Evolutionary conservation across 2,113 vertebrate genomes (phyloP), one percentile per base, ranked within the genome.

Genomic region (Furnarius figulus): DNA sequence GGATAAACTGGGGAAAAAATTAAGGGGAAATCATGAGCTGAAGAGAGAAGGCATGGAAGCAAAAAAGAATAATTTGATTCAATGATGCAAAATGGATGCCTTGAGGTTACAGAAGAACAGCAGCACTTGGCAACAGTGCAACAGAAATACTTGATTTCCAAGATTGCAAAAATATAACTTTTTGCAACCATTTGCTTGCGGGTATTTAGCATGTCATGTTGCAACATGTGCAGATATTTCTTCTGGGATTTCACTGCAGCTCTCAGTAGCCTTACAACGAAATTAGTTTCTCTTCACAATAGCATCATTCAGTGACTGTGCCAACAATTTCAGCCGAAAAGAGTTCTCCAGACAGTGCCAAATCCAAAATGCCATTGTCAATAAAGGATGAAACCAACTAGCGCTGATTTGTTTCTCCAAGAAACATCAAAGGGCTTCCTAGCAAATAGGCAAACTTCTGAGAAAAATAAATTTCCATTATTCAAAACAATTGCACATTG

Each of bases 311-410:
- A 78, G 73, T 42, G 78, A 55, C 86, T 90, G 68, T 8, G 52
- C 77, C 92, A 97, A 93, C 75, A 79, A 76, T 83, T 85, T 89
- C 67, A 49, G 77, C 62, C 21, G 44, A 93, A 95, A 87, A 67
- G 37, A 44, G n/a, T 25, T 84, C 63, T 61, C 39, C 50, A 9
- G 31, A 44, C 8, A 5, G 33, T 84, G 84, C 72, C 88, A 97
- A 92, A 86, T 77, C 87, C 74, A 83, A 96, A 96, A 94, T 67
- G 20, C 20, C 24, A 76, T 39, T 78, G 61, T 63, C 47, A 56
- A 50, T 73, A 71, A 72, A 65, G 47, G 70, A 35, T 76, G 28
- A 89, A 83, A 82, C 24, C 39, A 90, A 35, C 50, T 49, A 77
- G 35, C 47, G 61, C 27, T 47, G 55, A 47, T 42, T 63, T 74